Evolutionary conservation across 2,797 vertebrate genomes (phyloP).

Genomic region (Columba guinea): DNA sequence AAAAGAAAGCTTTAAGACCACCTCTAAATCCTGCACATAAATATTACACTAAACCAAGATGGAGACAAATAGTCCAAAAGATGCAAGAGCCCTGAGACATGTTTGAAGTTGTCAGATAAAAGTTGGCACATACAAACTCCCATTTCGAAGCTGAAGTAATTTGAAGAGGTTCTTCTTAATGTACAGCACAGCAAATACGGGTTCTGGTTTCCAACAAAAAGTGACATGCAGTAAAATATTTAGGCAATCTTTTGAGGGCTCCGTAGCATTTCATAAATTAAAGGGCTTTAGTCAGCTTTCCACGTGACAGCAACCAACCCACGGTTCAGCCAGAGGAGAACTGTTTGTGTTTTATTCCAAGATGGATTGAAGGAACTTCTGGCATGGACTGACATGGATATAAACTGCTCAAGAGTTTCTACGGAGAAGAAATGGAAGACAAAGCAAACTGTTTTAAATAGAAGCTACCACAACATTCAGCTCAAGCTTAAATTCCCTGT

Average conservation of each 20-base stretch:
- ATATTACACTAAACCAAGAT: not conserved
- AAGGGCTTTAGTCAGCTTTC: conserved; percentile 43
- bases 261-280: conserved; percentile 44
- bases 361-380: conserved; percentile 25
- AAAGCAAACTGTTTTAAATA: conserved; percentile 21
- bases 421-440: conserved; percentile 6
- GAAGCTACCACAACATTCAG: not conserved
- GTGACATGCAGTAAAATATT: conserved; percentile 60
- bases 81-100: not conserved
- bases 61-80: not conserved
- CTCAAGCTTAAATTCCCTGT: not conserved
- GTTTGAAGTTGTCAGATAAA: conserved; percentile 24
- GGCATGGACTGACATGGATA: not conserved
- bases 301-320: not conserved
- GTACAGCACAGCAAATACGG: not conserved
- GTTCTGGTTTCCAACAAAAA: conserved; percentile 66
- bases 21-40: conserved; percentile 2
- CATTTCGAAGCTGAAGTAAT: conserved; percentile 28
- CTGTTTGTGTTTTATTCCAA: conserved; percentile 38
- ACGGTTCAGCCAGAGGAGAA: not conserved
- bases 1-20: not conserved
- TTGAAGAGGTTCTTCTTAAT: conserved; percentile 39
- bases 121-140: not conserved
- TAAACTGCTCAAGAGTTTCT: not conserved
- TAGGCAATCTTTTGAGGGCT: conserved; percentile 41